Evolutionary conservation across 2,797 vertebrate genomes (phyloP), one percentile per base, ranked within the genome.

Genomic region (Allenopithecus nigroviridis): DNA sequence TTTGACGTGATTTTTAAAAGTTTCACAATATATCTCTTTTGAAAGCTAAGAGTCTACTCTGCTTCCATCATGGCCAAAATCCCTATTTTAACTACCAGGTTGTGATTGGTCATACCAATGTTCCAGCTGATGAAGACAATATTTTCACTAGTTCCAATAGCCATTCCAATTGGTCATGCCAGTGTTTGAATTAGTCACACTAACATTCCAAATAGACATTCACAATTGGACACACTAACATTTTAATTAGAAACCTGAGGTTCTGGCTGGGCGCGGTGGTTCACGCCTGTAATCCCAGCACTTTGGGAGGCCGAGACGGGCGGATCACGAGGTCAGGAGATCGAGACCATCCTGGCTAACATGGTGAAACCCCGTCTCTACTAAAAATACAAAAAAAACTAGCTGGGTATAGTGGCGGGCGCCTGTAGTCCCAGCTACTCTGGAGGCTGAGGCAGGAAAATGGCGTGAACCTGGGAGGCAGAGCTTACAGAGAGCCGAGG

Each of bases 111-210:
- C 90, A 91, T 64, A 75, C 81, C 78, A 89, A 41, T 55, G 92
- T 85, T 94, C 26, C n/a, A 84, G 59, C n/a, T 92, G 33, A 95
- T 22, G 28, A 94, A 10, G 36, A 78, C 10, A 96, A 80, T 76
- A 89, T 61, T 92, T 57, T 91, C 94, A 96, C 76, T 95, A 80
- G 83, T 74, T 90, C 84, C 76, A 96, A 88, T 7, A 89, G 64
- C 83, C 81, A 50, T 74, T 89, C 89, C 85, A 89, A 83, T 74
- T 90, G 95, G 89, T 88, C 46, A 79, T 19, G 55, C 48, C 46
- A 19, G 55, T 55, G 50, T 95, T 90, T 70, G 36, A 76, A 70
- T 26, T 90, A 81, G 74, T 86, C 81, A 92, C 24, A 39, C 78
- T 96, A 85, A 91, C 48, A 80, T 74, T 86, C 36, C 43, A 64